These are phyloP conservation scores for Phodopus roborovskii DNA, from an alignment of 2,113 vertebrate species.

Conservation along the genomic window DNA sequence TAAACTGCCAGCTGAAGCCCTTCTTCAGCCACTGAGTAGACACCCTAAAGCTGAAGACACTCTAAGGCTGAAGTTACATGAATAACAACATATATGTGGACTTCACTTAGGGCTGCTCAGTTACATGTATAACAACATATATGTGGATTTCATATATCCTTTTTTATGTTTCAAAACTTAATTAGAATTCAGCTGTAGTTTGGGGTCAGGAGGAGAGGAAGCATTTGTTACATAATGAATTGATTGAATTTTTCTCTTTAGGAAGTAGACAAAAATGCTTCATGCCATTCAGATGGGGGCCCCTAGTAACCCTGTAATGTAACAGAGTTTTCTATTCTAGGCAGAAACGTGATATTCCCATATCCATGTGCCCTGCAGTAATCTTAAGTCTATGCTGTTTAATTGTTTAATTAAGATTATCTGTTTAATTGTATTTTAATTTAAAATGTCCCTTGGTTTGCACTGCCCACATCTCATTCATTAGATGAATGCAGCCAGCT, in stretches of 20 bases:
- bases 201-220: not conserved
- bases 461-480: not conserved
- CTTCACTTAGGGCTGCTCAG: slow-evolving; percentile 1
- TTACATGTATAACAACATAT: slow-evolving; percentile 13
- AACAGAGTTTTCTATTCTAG: slow-evolving; percentile 14
- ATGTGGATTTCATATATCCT: slow-evolving; percentile 16
- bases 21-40: not conserved
- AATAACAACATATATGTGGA: not conserved
- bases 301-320: not conserved
- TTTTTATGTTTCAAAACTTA: not conserved
- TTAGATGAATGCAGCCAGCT: not conserved
- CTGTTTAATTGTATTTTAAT: slow-evolving; percentile 5
- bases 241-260: slow-evolving; percentile 5
- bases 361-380: not conserved
- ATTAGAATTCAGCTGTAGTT: slow-evolving; percentile 37
- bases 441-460: not conserved
- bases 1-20: not conserved
- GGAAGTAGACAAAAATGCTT: slow-evolving; percentile 14
- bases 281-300: not conserved
- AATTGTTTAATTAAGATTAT: too few relatives aligned
- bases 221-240: slow-evolving; percentile 15
- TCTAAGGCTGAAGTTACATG: not conserved
- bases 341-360: not conserved
- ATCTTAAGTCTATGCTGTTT: not conserved
- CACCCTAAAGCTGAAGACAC: slow-evolving; percentile 50